These are phyloP conservation scores for Xanthia togata DNA, from an alignment of 2,888 invertebrate species.

Conservation along the genomic window DNA sequence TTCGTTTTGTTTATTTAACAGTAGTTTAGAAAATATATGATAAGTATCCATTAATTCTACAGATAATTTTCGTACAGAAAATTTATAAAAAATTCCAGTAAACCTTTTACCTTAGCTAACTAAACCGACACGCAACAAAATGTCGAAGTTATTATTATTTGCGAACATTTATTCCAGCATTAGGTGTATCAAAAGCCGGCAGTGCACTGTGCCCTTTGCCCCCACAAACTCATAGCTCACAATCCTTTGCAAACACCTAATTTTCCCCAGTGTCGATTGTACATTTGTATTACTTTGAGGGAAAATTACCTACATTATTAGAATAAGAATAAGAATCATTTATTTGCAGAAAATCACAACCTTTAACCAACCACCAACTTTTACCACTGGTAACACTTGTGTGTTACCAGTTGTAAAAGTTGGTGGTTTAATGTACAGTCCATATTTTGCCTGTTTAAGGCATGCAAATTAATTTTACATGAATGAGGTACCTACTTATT, in stretches of 20 bases:
- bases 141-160: constrained; percentile 47
- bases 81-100: background rate
- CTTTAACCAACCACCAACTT: too few species aligned
- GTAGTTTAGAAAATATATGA: background rate
- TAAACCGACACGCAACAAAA: constrained; percentile 46
- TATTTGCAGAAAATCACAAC: too few species aligned
- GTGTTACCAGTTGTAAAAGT: too few species aligned
- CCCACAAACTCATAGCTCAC: constrained; percentile 38
- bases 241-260: constrained; percentile 55
- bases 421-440: too few species aligned
- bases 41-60: background rate
- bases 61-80: background rate
- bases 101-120: constrained; percentile 25
- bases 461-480: too few species aligned
- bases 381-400: too few species aligned
- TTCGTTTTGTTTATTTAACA: background rate
- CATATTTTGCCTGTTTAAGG: too few species aligned
- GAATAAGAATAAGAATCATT: too few species aligned
- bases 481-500: too few species aligned
- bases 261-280: constrained; percentile 27
- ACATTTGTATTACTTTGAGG: constrained; percentile 9
- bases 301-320: too few species aligned
- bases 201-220: constrained; percentile 32
- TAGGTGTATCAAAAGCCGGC: constrained; percentile 34
- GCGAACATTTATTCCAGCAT: constrained; percentile 33